Base-by-base conservation (phyloP, 1,140 invertebrate genomes). In the Anoplophora glabripennis region DNA sequence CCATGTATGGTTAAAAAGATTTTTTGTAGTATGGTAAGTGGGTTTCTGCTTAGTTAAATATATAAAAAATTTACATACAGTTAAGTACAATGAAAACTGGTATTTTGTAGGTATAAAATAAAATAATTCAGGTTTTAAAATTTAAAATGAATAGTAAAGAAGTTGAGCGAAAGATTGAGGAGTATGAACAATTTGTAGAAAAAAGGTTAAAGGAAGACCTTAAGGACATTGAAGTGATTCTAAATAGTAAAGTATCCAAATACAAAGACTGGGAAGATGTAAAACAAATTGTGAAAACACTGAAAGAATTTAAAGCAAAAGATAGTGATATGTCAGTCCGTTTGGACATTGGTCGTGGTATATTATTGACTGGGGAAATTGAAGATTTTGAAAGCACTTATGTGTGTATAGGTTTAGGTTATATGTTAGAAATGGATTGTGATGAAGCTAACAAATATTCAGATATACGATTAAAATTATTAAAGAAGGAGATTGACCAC, bases 391-490 rank as follows among this genome's bases (percentile, higher is more conserved):
- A 72, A 44, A 63, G 57, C 15, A 59, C 66, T 7, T 66, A 69
- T 54, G 57, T 75, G 9, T 55, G 69, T 48, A 64, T 75, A 12
- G 74, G 74, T 8, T 66, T 72, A 40, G 67, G 66, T 17, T 69
- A 63, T 64, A 54, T 68, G 12, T 57, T 75, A 52, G 61, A 69
- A 59, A 73, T 75, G 71, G 57, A 73, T 36, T 64, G 59, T 46
- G 64, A 72, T 17, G 72, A 75, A 63, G 68, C 71, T 41, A 53
- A 62, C 55, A 75, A 72, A 59, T 75, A 75, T 67, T 60, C 71
- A 15, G 64, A 69, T 56, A 74, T 75, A 57, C 57, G 72, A 51
- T 62, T 70, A 49, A 70, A 62, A 33, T 40, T 64, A n/a, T 34
- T 75, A 42, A 67, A 68, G 36, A 73, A 65, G 47, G 71, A 75